These are phyloP conservation scores for Rallus crepitans DNA, from an alignment of 2,797 vertebrate genomes.

Conservation along the genomic window DNA sequence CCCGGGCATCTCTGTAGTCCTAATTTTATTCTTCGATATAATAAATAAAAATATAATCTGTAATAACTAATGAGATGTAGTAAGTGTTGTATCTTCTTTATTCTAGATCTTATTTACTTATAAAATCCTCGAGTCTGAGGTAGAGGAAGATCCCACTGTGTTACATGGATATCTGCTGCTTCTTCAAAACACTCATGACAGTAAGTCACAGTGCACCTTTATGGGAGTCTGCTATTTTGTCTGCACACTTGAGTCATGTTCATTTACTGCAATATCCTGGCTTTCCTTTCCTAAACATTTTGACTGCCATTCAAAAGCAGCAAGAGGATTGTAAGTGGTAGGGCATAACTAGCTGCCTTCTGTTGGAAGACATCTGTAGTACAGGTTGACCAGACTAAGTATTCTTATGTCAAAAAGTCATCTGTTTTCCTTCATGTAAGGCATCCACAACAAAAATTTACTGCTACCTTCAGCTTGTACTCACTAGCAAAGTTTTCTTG, in stretches of 20 bases:
- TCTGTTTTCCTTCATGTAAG: background rate
- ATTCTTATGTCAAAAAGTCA: background rate
- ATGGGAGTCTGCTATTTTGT: background rate
- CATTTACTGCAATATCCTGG: background rate
- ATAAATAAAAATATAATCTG: background rate
- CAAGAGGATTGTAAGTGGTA: background rate
- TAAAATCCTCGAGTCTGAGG: background rate
- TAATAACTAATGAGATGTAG: background rate
- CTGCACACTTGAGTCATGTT: background rate
- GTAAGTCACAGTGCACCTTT: background rate
- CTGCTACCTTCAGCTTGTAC: background rate
- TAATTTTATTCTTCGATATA: background rate
- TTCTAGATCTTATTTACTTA: background rate
- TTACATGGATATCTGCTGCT: background rate
- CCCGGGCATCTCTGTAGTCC: background rate
- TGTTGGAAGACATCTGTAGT: background rate
- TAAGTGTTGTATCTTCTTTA: background rate
- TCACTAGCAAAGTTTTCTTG: background rate
- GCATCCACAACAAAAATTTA: background rate
- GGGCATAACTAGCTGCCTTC: background rate
- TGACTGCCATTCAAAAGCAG: background rate
- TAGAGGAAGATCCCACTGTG: background rate
- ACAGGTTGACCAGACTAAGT: background rate
- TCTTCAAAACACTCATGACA: background rate
- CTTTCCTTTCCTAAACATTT: background rate